phyloP scores from a whole-genome alignment of 2,113 vertebrate genomes.

The Riparia riparia region DNA sequence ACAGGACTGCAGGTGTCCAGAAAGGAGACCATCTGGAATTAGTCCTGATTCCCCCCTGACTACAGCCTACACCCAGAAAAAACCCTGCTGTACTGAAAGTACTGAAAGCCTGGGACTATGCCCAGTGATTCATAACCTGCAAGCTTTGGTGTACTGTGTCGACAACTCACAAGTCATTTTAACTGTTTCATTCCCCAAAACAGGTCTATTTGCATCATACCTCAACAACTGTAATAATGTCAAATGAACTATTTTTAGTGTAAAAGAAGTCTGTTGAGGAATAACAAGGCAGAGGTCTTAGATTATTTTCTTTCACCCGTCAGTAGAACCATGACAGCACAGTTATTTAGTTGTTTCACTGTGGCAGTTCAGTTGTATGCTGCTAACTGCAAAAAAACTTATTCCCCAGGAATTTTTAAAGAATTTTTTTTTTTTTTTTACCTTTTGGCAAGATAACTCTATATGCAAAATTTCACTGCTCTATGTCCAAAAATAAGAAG shows the following conservation, averaged over 20 bases:
- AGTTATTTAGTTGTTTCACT: background rate
- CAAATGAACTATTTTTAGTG: background rate
- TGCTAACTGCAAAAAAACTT: slow-evolving; percentile 9
- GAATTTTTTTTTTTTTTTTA: background rate
- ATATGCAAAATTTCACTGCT: slow-evolving; percentile 47
- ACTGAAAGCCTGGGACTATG: background rate
- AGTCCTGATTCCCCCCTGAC: background rate
- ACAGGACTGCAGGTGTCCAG: background rate
- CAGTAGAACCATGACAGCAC: background rate
- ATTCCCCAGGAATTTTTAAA: slow-evolving; percentile 13
- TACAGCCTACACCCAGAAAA: background rate
- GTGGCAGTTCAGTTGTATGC: background rate
- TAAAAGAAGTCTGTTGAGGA: background rate
- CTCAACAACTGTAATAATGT: background rate
- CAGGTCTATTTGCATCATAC: background rate
- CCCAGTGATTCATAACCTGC: background rate
- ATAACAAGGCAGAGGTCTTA: background rate
- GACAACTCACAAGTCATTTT: background rate
- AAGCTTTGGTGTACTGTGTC: background rate
- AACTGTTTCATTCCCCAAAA: background rate
- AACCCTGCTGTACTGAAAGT: background rate
- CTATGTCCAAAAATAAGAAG: slow-evolving; percentile 30
- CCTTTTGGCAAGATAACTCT: slow-evolving; percentile 31
- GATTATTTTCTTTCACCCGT: background rate
- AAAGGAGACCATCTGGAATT: background rate